phyloP scores from a whole-genome alignment of 2,797 vertebrate genomes.

The Bucorvus abyssinicus region DNA sequence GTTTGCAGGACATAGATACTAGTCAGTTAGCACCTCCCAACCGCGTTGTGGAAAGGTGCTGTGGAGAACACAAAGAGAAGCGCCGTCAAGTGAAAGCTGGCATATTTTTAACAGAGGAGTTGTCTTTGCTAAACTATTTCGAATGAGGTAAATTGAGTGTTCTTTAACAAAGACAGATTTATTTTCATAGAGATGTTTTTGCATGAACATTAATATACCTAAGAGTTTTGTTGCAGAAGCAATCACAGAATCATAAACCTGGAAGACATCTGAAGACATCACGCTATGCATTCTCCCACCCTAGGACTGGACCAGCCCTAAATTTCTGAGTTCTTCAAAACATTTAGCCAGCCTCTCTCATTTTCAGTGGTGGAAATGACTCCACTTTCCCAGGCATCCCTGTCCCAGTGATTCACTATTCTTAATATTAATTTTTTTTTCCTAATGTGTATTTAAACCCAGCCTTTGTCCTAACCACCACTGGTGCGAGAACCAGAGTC shows the following conservation, averaged over 20 bases:
- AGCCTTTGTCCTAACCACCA: neutral
- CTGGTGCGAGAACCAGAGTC: neutral
- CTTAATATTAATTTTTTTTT: neutral
- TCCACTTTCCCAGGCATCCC: neutral
- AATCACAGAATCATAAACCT: neutral
- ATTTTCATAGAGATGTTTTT: neutral
- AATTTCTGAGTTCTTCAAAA: neutral
- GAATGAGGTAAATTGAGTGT: neutral
- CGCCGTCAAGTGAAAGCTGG: neutral
- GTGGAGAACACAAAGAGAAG: neutral
- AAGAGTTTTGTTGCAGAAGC: neutral
- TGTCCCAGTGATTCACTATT: neutral
- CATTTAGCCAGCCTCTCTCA: neutral
- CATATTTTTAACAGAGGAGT: neutral
- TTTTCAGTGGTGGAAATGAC: neutral
- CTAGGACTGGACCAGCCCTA: neutral
- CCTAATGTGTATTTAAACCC: neutral
- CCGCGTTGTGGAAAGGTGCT: neutral
- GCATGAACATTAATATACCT: neutral
- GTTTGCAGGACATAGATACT: neutral
- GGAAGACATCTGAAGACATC: neutral
- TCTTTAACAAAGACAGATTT: neutral
- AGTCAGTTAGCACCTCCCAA: neutral
- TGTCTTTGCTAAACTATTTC: neutral
- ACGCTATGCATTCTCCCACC: neutral